Evolutionary conservation across 2,113 vertebrate species (phyloP), one percentile per base, ranked within the genome.

Genomic region (Asarcornis scutulata): DNA sequence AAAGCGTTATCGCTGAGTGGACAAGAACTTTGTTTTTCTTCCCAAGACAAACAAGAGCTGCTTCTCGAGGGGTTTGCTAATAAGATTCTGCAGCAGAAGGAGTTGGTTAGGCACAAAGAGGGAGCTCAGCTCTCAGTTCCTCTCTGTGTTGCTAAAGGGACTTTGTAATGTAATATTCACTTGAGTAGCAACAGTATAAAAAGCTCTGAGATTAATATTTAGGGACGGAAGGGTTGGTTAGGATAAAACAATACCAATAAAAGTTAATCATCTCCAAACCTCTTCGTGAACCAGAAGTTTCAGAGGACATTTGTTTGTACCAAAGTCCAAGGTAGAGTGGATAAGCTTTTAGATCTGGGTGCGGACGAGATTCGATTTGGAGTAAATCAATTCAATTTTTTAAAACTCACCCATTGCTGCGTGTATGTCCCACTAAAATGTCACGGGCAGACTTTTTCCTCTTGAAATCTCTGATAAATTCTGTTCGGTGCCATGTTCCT

Each of bases 1-100:
- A 81, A 50, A 73, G 29, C 68, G 66, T 83, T 81, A 89, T 29
- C 71, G 53, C 74, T 66, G 83, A 89, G 67, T 18, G 23, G 75
- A 34, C 27, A 66, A 93, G 76, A 71, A 91, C 23, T 48, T 86
- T 59, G 38, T 92, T 84, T 59, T 86, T 58, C 76, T 48, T 91
- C 60, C 81, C 59, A 89, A 66, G 53, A 31, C 36, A 88, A 95
- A 93, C 31, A n/a, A 95, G 62, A 86, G 11, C 75, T 9, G 82
- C 53, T 96, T 72, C 86, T 94, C 44, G 8, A 56, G 55, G 71
- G 77, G 92, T 76, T 91, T 83, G 58, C 66, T 91, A 82, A 83
- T 89, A 85, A 59, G 42, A 56, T 91, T 83, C 15, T 40, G 93
- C 44, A 68, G 74, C 26, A 58, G 76, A 89, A 56, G 66, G 86